These are phyloP conservation scores for Phrynocephalus guinanensis DNA, from an alignment of 2,797 vertebrate species.

Conservation along the genomic window DNA sequence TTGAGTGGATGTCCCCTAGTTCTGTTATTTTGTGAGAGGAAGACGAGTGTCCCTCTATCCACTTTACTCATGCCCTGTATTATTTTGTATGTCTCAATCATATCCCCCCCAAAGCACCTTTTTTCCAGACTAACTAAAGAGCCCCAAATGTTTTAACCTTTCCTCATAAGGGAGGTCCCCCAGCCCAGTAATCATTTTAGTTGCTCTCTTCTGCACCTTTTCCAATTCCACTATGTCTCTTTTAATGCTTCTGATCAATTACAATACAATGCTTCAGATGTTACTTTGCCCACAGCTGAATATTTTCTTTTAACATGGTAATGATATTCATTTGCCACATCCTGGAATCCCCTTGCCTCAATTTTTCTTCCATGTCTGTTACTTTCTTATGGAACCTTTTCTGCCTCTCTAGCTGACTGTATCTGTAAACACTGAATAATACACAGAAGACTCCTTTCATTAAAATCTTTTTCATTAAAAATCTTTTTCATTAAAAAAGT, in stretches of 20 bases:
- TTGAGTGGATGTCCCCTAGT: too few relatives aligned
- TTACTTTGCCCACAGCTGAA: conserved; percentile 30
- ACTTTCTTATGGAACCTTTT: neutral
- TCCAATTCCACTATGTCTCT: conserved; percentile 3
- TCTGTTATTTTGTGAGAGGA: too few relatives aligned
- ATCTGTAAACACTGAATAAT: neutral
- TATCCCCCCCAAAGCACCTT: too few relatives aligned
- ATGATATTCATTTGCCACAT: conserved; percentile 33
- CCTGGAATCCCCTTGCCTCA: neutral
- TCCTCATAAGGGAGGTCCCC: too few relatives aligned
- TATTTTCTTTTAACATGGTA: conserved; percentile 37
- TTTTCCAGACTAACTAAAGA: too few relatives aligned
- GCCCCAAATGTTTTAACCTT: too few relatives aligned
- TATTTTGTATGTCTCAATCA: too few relatives aligned
- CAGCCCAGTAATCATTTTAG: too few relatives aligned
- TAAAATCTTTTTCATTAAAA: neutral
- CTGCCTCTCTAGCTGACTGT: neutral
- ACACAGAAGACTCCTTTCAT: neutral
- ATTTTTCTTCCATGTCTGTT: neutral
- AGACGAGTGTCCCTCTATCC: too few relatives aligned
- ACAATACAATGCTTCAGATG: conserved; percentile 21
- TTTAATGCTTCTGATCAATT: conserved; percentile 34
- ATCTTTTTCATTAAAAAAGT: conserved; percentile 4
- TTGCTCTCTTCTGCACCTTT: too few relatives aligned
- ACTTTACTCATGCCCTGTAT: too few relatives aligned